Base-by-base conservation (phyloP, 2,888 invertebrate species). In the Chaetogeoica ovagalla region DNA sequence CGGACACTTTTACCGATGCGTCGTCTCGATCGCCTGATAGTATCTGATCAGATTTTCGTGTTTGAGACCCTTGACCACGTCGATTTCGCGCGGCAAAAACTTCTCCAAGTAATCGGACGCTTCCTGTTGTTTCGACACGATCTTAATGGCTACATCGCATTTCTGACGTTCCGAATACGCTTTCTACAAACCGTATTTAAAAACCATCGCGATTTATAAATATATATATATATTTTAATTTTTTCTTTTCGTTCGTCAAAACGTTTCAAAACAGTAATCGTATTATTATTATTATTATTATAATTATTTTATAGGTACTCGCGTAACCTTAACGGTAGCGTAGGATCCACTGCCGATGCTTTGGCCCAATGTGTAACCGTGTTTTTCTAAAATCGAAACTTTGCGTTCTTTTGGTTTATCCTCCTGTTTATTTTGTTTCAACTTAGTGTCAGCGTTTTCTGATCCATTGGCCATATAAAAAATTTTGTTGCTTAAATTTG, bases 1-100 rank as follows among this genome's bases (percentile, higher is more conserved):
- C 13, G 48, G n/a, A 21, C 17, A 9, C 21, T 81, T 85, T 81
- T 85, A 93, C 93, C 93, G 91, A 85, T 93, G 93, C 72, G 93
- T 93, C 0, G 94, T 94, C 88, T 94, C 94, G 82, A 94, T 94
- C 59, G 93, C 93, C 87, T 94, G 93, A 83, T 93, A 89, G 86
- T 93, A 94, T 83, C 92, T 88, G 85, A 94, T 93, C 72, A 94
- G 87, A 86, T 94, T 93, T 76, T 91, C 90, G 88, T 94, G 94
- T 85, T 91, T 91, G 81, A 94, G 86, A 30, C 93, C 92, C 86
- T 93, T 94, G 0, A 94, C 93, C 23, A 94, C 93, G 86, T 93
- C 92, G 83, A 94, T 93, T 88, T 94, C 94, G 83, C 94, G 89
- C 0, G 94, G 93, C 79, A 94, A 86, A 86, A 94, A 94, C 87